Percentiles rank a stretch among this genome's conserved stretches.
Conservation (phyloP, 1,140 invertebrate species). For the Probaryconus sp. region DNA sequence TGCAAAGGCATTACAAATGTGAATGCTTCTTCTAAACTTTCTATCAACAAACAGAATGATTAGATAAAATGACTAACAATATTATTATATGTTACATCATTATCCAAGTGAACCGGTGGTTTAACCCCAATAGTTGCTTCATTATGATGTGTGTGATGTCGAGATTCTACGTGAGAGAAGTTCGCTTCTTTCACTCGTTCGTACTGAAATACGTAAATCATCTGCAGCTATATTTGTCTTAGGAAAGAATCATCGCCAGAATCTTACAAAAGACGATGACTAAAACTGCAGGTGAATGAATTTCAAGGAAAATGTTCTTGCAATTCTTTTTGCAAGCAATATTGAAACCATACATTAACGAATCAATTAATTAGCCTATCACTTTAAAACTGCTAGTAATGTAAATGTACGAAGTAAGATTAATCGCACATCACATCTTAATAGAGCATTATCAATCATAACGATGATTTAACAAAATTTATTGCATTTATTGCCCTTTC, state of each 20-base stretch:
- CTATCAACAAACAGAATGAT: too few relatives aligned
- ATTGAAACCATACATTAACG: slow-evolving; percentile 22
- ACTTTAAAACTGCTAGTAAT: slow-evolving; percentile 2
- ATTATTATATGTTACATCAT: slow-evolving; percentile 3
- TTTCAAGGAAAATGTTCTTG: neutral
- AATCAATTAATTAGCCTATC: slow-evolving; percentile 27
- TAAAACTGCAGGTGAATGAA: slow-evolving; percentile 4
- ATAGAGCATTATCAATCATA: slow-evolving; percentile 10
- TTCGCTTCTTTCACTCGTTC: neutral
- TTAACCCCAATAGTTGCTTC: slow-evolving; percentile 20
- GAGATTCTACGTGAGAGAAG: slow-evolving; percentile 15
- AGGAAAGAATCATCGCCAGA: slow-evolving; percentile 6
- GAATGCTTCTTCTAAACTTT: too few relatives aligned
- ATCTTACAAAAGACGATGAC: slow-evolving; percentile 7
- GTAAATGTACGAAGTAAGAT: slow-evolving; percentile 10
- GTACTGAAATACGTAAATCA: slow-evolving; percentile 20
- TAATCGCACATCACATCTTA: slow-evolving; percentile 21
- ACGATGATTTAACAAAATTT: slow-evolving; percentile 16
- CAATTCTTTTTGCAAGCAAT: slow-evolving; percentile 1
- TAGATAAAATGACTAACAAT: neutral
- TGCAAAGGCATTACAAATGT: too few relatives aligned
- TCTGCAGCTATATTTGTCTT: slow-evolving; percentile 13
- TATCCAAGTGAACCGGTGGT: slow-evolving; percentile 7
- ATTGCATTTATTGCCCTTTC: neutral
- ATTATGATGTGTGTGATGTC: slow-evolving; percentile 6